These are phyloP conservation scores for Cactoblastis cactorum DNA, from an alignment of 2,888 invertebrate genomes.

Conservation along the genomic window DNA sequence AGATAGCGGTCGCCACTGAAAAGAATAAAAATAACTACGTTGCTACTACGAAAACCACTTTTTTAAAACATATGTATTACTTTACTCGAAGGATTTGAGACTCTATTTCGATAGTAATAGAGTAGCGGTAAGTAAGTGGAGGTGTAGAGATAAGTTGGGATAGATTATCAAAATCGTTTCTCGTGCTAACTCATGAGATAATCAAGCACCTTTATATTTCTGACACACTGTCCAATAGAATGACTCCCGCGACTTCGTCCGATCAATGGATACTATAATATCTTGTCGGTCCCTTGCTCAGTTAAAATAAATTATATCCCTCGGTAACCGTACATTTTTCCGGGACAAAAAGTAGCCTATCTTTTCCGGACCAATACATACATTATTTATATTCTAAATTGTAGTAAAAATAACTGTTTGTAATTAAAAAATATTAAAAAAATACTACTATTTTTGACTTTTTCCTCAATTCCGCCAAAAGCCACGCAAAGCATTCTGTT, in stretches of 20 bases:
- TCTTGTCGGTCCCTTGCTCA: no score
- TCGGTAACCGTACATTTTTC: no score
- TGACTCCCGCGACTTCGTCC: no score
- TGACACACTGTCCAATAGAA: constrained; percentile 16
- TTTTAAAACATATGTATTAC: background rate
- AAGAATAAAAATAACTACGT: constrained; percentile 18
- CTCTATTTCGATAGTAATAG: background rate
- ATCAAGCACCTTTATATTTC: constrained; percentile 28
- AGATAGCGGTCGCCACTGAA: constrained; percentile 21
- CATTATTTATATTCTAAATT: background rate
- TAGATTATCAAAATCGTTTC: constrained; percentile 22
- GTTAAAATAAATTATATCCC: no score
- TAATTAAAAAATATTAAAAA: no score
- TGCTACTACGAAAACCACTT: background rate
- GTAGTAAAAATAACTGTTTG: no score
- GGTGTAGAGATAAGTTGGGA: constrained; percentile 4
- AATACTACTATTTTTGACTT: no score
- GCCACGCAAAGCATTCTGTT: no score
- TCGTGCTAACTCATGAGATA: constrained; percentile 29
- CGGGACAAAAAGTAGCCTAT: no score
- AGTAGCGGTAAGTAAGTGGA: background rate
- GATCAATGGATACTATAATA: no score
- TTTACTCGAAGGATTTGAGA: background rate
- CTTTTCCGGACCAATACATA: background rate
- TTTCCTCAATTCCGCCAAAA: no score